Percentiles rank a stretch among this genome's conserved stretches.
phyloP scores from a whole-genome alignment of 2,797 vertebrate genomes.

The Hybognathus amarus region DNA sequence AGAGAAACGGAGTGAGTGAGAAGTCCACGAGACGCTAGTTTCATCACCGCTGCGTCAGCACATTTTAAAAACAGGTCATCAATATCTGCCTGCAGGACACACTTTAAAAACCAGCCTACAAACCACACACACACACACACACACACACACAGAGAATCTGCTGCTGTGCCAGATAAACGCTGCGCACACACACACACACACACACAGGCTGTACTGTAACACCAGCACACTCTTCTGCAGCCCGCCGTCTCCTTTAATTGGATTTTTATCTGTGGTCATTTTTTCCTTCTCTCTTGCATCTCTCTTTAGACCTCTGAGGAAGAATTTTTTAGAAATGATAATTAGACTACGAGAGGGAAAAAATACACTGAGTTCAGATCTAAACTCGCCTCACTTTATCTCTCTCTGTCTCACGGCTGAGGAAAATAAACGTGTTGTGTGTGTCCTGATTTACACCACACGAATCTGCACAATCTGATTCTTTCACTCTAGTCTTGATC shows the following conservation, averaged over 20 bases:
- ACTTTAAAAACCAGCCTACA: slow-evolving; percentile 13
- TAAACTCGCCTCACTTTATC: not conserved
- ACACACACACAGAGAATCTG: not conserved
- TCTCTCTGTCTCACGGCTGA: not conserved
- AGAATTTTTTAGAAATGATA: slow-evolving; percentile 18
- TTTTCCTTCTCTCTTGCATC: slow-evolving; percentile 8
- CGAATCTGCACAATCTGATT: too few species aligned
- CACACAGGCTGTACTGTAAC: not conserved
- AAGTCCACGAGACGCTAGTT: slow-evolving; percentile 65
- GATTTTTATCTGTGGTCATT: slow-evolving; percentile 35
- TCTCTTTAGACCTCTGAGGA: slow-evolving; percentile 20
- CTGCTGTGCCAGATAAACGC: not conserved
- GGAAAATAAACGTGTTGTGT: not conserved
- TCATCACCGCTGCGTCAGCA: slow-evolving; percentile 78
- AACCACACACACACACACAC: not conserved
- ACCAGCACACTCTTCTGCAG: slow-evolving; percentile 10
- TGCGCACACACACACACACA: not conserved
- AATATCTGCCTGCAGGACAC: slow-evolving; percentile 69
- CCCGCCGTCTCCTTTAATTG: slow-evolving; percentile 12
- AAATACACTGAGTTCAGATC: not conserved
- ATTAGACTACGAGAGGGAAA: slow-evolving; percentile 5
- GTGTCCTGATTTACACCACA: not conserved
- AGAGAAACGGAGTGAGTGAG: slow-evolving; percentile 31
- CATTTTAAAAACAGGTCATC: slow-evolving; percentile 78
- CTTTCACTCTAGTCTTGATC: not conserved